Evolutionary conservation across 1,140 invertebrate species (phyloP).

Genomic region (Drosophila aff.): DNA sequence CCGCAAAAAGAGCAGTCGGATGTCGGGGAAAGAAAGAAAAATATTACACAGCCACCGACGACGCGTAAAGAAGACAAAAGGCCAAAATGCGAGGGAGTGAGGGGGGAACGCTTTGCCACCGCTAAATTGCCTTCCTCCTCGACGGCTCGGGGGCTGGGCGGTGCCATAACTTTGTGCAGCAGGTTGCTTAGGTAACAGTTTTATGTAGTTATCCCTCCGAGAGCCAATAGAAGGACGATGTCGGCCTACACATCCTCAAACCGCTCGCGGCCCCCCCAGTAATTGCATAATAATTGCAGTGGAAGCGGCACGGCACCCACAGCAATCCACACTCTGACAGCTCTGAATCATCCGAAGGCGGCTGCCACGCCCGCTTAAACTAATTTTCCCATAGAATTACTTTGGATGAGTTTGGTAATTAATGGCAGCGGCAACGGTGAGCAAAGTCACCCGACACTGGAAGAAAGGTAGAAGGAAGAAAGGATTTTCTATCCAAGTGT

Average conservation of each 20-base stretch:
- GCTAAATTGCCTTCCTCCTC: slow-evolving; percentile 69
- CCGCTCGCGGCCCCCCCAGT: slow-evolving; percentile 29
- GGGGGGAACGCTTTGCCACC: slow-evolving; percentile 37
- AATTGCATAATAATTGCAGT: slow-evolving; percentile 81
- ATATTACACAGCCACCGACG: slow-evolving; percentile 73
- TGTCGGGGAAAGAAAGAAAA: slow-evolving; percentile 65
- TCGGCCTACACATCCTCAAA: slow-evolving; percentile 13
- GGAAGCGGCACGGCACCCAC: slow-evolving; percentile 27
- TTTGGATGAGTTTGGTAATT: slow-evolving; percentile 82
- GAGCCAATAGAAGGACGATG: slow-evolving; percentile 38
- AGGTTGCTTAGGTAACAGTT: slow-evolving; percentile 83
- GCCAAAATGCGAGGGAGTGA: slow-evolving; percentile 15
- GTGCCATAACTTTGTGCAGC: slow-evolving; percentile 72
- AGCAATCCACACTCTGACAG: slow-evolving; percentile 54
- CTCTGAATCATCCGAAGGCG: slow-evolving; percentile 42
- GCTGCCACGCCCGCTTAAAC: slow-evolving; percentile 61
- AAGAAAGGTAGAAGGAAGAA: no score
- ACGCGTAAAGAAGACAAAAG: slow-evolving; percentile 77
- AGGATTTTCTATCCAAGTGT: background rate
- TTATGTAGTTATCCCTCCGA: slow-evolving; percentile 71
- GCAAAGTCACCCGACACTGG: slow-evolving; percentile 24
- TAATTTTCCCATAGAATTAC: slow-evolving; percentile 81
- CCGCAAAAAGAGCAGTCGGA: slow-evolving; percentile 37
- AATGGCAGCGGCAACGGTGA: slow-evolving; percentile 62
- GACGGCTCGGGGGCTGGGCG: slow-evolving; percentile 14